Evolutionary conservation across 2,797 vertebrate species (phyloP).

Genomic region (Trematomus bernacchii): DNA sequence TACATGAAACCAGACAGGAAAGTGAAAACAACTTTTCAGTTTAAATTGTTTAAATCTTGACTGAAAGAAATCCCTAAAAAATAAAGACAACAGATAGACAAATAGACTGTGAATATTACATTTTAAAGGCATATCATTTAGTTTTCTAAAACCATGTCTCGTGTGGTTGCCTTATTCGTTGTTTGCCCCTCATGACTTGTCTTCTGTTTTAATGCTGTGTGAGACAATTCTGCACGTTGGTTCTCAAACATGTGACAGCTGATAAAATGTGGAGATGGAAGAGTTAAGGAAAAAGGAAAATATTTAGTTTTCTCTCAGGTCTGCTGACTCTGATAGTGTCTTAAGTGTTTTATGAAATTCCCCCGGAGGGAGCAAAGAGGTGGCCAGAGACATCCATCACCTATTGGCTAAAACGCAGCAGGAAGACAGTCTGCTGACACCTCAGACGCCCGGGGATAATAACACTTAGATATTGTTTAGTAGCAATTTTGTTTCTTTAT

Average conservation of each 20-base stretch:
- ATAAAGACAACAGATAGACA: not conserved
- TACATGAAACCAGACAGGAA: no score
- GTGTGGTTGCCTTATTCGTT: not conserved
- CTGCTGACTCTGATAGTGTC: conserved; percentile 67
- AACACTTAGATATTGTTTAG: conserved; percentile 45
- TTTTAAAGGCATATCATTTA: not conserved
- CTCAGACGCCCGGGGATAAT: conserved; percentile 42
- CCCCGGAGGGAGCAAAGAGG: conserved; percentile 53
- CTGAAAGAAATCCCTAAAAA: not conserved
- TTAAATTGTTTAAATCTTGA: not conserved
- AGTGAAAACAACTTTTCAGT: no score
- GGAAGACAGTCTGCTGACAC: conserved; percentile 75
- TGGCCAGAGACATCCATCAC: conserved; percentile 72
- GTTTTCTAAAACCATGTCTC: not conserved
- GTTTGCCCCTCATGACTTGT: not conserved
- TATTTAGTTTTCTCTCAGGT: conserved; percentile 48
- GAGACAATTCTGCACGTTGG: not conserved
- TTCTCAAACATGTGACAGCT: not conserved
- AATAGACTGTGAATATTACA: not conserved
- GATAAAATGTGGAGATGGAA: conserved; percentile 23
- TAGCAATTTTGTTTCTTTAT: conserved; percentile 21
- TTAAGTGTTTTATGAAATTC: conserved; percentile 66
- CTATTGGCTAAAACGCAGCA: conserved; percentile 58
- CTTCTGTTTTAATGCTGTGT: not conserved
- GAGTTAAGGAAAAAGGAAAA: conserved; percentile 43